phyloP scores from a whole-genome alignment of 2,797 vertebrate species.

The Hoplostethus mediterraneus region DNA sequence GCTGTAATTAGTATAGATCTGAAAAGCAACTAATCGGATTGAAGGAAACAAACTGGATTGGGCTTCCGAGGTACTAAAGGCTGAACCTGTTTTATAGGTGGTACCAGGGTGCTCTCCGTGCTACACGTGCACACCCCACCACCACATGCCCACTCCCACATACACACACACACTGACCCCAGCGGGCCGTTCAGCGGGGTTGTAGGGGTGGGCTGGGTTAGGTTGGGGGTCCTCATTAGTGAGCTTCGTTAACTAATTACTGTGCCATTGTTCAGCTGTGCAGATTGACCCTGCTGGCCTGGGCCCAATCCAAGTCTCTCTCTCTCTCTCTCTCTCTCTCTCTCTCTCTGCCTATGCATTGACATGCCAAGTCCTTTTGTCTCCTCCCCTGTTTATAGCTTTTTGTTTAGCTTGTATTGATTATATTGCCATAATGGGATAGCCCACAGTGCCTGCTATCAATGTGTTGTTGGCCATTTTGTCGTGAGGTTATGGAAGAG shows the following conservation, averaged over 20 bases:
- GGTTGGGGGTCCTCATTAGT: conserved; percentile 75
- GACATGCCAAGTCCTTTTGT: conserved; percentile 69
- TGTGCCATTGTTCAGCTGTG: conserved; percentile 71
- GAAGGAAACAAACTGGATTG: conserved; percentile 84
- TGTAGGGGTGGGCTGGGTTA: conserved; percentile 37
- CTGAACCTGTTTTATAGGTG: conserved; percentile 54
- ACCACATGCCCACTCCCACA: background rate
- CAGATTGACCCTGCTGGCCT: conserved; percentile 76
- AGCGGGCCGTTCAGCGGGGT: conserved; percentile 37
- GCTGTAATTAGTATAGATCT: conserved; percentile 86
- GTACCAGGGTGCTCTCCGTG: conserved; percentile 28
- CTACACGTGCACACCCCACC: conserved; percentile 28
- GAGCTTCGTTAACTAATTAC: conserved; percentile 82
- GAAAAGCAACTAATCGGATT: conserved; percentile 85
- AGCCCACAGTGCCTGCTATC: conserved; percentile 50
- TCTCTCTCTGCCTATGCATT: conserved; percentile 33
- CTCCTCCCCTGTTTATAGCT: conserved; percentile 57
- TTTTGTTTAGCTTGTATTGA: conserved; percentile 71
- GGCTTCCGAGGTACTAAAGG: conserved; percentile 71
- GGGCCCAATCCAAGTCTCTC: conserved; percentile 61
- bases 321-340: conserved; percentile 2
- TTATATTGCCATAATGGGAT: conserved; percentile 61
- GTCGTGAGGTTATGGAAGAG: conserved; percentile 18
- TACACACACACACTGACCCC: conserved; percentile 8
- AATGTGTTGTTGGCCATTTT: conserved; percentile 58